Evolutionary conservation across 2,797 vertebrate species (phyloP).

Genomic region (Orientallactaga sibirica): DNA sequence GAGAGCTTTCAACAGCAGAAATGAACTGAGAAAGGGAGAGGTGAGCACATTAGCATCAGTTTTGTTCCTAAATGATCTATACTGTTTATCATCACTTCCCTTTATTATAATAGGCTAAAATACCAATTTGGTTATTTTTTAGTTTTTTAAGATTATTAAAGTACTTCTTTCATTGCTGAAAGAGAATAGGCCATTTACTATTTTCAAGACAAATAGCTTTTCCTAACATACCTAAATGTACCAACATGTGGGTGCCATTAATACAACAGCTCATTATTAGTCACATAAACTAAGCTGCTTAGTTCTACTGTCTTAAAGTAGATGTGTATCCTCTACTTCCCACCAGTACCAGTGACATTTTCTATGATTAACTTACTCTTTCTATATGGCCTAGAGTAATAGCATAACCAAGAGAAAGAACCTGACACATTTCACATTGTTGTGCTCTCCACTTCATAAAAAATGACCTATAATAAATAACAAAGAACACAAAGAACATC

Average conservation of each 20-base stretch:
- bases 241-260: background rate
- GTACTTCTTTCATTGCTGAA: constrained; percentile 4
- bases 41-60: background rate
- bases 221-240: constrained; percentile 14
- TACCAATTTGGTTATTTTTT: constrained; percentile 2
- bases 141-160: constrained; percentile 3
- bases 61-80: constrained; percentile 37
- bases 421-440: constrained; percentile 54
- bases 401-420: constrained; percentile 16
- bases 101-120: constrained; percentile 4
- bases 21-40: constrained; percentile 27
- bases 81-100: constrained; percentile 3
- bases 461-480: constrained; percentile 30
- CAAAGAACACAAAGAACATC: constrained; percentile 5
- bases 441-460: background rate
- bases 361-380: background rate
- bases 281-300: background rate
- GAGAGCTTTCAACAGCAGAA: background rate
- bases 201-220: constrained; percentile 37
- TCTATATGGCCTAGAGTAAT: background rate
- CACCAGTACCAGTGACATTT: background rate
- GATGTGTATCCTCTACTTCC: background rate
- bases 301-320: background rate
- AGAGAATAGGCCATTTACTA: background rate
- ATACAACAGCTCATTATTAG: constrained; percentile 4